Base-by-base conservation (phyloP, 37 sponge, comb jelly and placozoan species). In the Tethya wilhelma region DNA sequence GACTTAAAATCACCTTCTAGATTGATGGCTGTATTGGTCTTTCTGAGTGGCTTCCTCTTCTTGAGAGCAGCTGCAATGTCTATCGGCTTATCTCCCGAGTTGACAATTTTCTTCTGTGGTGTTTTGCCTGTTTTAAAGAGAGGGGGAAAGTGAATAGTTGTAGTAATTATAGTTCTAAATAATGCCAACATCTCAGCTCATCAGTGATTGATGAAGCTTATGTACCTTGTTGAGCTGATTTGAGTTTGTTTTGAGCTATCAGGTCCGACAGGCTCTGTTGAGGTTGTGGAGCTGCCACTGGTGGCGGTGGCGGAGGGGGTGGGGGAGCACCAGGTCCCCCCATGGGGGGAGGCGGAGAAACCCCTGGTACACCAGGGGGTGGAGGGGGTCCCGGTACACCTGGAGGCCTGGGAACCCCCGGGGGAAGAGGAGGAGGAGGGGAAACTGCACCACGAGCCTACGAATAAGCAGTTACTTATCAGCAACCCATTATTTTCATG, bases 251-350 rank as follows among this genome's bases (percentile, higher is more conserved):
- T 75, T 84, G 79, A 37, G 64, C 65, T 19, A 85, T 72, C 67
- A 75, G 49, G 5, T 84, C 90, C 28, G 42, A 43, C 19, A 83
- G 38, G 59, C 39, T 59, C 30, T 42, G 46, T 19, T 44, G 73
- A 22, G 42, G 75, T 64, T 55, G 30, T 1, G 85, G 85, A 4
- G 56, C 59, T 23, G 29, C 56, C 0, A 80, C 67, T 22, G 81
- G 75, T 14, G 90, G 90, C 0, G 86, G 86, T 36, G 91, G 91
- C 9, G 90, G 85, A 40, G 91, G 91, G 4, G 86, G 82, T 49
- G 91, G 86, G 29, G 87, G 78, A 43, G 33, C 69, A 1, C 72
- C 71, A 33, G 14, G 57, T 49, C 56, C 56, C 1, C 38, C 71
- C 14, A 56, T 71, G 11, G 92, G 88, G 36, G 79, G 92, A 31